Evolutionary conservation across 2,888 invertebrate species (phyloP).

Genomic region (Eilema sororculum): DNA sequence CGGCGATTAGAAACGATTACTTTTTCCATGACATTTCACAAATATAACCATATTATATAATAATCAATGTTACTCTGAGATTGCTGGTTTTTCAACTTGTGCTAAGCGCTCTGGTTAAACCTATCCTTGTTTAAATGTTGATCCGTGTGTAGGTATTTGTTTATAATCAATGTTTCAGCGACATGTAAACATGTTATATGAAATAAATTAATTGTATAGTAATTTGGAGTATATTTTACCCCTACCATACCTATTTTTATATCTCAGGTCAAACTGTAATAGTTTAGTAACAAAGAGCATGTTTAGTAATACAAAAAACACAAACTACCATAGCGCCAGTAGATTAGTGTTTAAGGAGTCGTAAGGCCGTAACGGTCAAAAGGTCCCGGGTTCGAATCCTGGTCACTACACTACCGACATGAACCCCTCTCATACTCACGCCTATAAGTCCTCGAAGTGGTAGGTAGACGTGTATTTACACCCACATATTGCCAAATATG

Average conservation of each 20-base stretch:
- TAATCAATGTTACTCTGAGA: constrained; percentile 27
- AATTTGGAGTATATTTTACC: constrained; percentile 24
- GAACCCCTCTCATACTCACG: too few relatives aligned
- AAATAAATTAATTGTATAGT: constrained; percentile 58
- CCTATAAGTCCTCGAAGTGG: too few relatives aligned
- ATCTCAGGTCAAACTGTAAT: neutral
- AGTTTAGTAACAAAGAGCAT: too few relatives aligned
- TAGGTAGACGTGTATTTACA: too few relatives aligned
- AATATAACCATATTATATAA: constrained; percentile 26
- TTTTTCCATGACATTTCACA: constrained; percentile 51
- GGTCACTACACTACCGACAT: too few relatives aligned
- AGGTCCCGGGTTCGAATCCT: too few relatives aligned
- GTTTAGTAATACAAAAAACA: too few relatives aligned
- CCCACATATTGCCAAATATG: too few relatives aligned
- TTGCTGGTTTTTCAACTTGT: constrained; percentile 45
- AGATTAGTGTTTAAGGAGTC: too few relatives aligned
- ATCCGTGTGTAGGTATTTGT: constrained; percentile 68
- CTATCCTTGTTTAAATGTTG: constrained; percentile 64
- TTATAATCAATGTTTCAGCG: constrained; percentile 53
- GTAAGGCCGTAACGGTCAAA: too few relatives aligned
- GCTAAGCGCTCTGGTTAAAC: constrained; percentile 57
- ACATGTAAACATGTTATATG: constrained; percentile 57
- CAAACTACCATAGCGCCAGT: too few relatives aligned
- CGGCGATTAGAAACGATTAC: constrained; percentile 33
- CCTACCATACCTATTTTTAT: neutral